Evolutionary conservation across 2,797 vertebrate genomes (phyloP), one percentile per base, ranked within the genome.

Genomic region (Momotus momota): DNA sequence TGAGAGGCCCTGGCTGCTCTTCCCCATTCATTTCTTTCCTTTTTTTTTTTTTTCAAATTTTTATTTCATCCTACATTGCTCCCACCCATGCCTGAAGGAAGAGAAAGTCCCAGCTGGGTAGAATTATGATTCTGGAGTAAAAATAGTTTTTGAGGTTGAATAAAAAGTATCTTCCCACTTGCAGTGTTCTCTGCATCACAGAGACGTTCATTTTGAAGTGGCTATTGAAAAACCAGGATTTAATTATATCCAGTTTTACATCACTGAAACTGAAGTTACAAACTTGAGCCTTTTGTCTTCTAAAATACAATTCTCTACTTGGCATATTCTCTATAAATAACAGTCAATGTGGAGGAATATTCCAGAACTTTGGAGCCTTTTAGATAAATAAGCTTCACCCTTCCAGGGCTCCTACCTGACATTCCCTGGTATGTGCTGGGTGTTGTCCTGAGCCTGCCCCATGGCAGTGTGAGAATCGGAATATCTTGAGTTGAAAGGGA

Each of bases 111-210:
- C 38, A 90, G 57, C 38, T 0, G 0, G 49, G 41, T 29, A 82
- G 52, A 87, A 91, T 69, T 71, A 74, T n/a, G 23, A 74, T 81
- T 82, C 54, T 51, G 22, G 52, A 58, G 29, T 74, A 91, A 95
- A 97, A 95, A 89, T 89, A 93, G 67, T 46, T 61, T 67, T 78
- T 77, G 92, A 92, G 74, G 48, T 60, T 69, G 82, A 95, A 82
- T 40, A 64, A 80, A 82, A 86, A 80, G 19, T 38, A 13, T 91
- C 66, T 89, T 93, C 61, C 73, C 21, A 25, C 9, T 91, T 80
- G 12, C 64, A 82, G 57, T 52, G 67, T 77, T 93, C 66, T 61
- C 49, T 51, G 46, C n/a, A 27, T 81, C 43, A 64, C 57, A 82
- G 33, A 83, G 33, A 40, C 0, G 0, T 46, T 87, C 2, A 25